phyloP scores from a whole-genome alignment of 1,140 invertebrate genomes.

The Batillaria attramentaria region DNA sequence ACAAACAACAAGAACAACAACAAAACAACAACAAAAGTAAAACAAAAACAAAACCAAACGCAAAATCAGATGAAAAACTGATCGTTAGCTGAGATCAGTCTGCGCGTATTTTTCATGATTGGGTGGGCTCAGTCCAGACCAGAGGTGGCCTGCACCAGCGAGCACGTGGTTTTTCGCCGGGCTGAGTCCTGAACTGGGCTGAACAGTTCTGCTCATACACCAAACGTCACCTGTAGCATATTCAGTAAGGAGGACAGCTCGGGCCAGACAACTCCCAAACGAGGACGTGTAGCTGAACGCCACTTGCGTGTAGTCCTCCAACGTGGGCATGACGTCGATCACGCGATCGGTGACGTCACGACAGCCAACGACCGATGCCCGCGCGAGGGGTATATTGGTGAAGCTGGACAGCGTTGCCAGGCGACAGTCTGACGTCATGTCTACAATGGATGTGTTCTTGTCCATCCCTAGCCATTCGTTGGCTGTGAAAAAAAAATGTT shows the following conservation, averaged over 20 bases:
- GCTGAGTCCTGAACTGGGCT: no score
- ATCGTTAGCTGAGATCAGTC: no score
- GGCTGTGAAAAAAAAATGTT: background rate
- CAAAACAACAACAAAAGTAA: no score
- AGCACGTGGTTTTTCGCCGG: no score
- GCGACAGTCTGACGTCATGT: constrained; percentile 28
- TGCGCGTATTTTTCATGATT: no score
- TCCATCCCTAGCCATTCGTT: constrained; percentile 4
- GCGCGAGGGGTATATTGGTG: constrained; percentile 5
- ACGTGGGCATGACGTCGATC: background rate
- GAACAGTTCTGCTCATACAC: no score
- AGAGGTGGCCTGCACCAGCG: no score
- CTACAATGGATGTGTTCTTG: constrained; percentile 16
- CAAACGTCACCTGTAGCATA: constrained; percentile 3
- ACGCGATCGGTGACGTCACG: constrained; percentile 7
- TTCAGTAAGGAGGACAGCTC: constrained; percentile 15
- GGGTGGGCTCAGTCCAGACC: no score
- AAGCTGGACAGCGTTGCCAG: background rate
- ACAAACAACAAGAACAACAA: no score
- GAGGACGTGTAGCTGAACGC: background rate
- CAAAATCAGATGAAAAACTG: no score
- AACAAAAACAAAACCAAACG: no score
- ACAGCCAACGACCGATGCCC: constrained; percentile 16
- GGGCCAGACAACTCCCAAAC: constrained; percentile 16
- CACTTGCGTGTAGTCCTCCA: background rate